These are phyloP conservation scores for Enteromius radiatus DNA, from an alignment of 2,797 vertebrate species.

Conservation along the genomic window DNA sequence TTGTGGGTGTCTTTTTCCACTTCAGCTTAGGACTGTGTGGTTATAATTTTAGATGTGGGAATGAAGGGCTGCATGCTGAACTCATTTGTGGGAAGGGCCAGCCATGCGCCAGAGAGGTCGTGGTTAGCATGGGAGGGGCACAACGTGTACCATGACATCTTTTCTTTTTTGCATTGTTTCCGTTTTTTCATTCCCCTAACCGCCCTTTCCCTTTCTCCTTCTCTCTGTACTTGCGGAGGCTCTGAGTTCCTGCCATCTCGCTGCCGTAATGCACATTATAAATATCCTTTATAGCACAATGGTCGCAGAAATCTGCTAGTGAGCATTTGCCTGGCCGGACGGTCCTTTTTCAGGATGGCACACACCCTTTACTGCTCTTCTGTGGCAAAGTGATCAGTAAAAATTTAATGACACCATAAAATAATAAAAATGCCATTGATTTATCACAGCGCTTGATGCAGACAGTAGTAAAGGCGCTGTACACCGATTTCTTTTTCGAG, in stretches of 20 bases:
- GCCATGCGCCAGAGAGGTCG: constrained; percentile 76
- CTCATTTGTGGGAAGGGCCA: constrained; percentile 82
- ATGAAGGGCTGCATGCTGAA: constrained; percentile 81
- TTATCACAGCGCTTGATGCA: constrained; percentile 95
- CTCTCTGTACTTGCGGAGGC: constrained; percentile 22
- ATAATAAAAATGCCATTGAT: constrained; percentile 99
- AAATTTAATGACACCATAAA: constrained; percentile 99
- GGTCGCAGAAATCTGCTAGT: constrained; percentile 79
- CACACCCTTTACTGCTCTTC: constrained; percentile 91
- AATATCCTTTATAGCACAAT: constrained; percentile 85
- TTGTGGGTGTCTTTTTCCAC: constrained; percentile 81
- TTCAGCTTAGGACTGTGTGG: constrained; percentile 70
- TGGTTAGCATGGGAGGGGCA: constrained; percentile 81
- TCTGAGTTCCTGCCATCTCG: constrained; percentile 24
- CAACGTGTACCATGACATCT: constrained; percentile 78
- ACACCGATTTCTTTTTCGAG: constrained; percentile 87
- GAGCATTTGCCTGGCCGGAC: constrained; percentile 78
- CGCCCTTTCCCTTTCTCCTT: constrained; percentile 24
- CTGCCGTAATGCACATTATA: constrained; percentile 71
- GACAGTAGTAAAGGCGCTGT: constrained; percentile 92
- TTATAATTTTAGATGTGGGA: constrained; percentile 84
- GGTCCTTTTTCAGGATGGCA: constrained; percentile 85
- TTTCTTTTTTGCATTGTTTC: constrained; percentile 53
- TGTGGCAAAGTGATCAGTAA: constrained; percentile 99
- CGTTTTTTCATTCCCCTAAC: constrained; percentile 28